Conservation (phyloP, 2,888 invertebrate species). For the Achlya flavicornis region DNA sequence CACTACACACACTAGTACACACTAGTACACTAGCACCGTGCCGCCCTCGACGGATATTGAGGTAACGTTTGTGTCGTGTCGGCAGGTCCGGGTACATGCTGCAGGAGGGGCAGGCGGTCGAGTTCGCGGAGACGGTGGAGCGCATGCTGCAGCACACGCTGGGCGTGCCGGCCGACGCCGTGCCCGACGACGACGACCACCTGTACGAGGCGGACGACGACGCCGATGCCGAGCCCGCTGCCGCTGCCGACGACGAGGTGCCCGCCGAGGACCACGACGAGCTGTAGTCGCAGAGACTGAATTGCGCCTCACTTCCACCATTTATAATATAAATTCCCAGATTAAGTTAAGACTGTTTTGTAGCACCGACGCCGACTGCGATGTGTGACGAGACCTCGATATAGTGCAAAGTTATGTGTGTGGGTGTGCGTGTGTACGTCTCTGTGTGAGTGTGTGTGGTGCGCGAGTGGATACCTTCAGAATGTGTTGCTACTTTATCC, state of each 20-base stretch:
- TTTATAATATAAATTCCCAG: not conserved
- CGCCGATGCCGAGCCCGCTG: slow-evolving; percentile 28
- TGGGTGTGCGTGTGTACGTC: not conserved
- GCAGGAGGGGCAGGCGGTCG: slow-evolving; percentile 82
- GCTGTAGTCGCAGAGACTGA: slow-evolving; percentile 42
- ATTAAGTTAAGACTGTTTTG: not conserved
- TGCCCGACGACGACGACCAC: slow-evolving; percentile 45
- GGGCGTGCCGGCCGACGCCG: slow-evolving; percentile 90
- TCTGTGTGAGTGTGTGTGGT: not conserved
- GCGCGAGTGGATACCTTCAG: not conserved
- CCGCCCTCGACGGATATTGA: too few species aligned
- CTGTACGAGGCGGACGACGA: slow-evolving; percentile 34
- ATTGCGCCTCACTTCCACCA: not conserved
- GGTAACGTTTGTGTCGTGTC: too few species aligned
- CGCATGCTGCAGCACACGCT: slow-evolving; percentile 92
- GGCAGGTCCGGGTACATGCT: slow-evolving; percentile 94
- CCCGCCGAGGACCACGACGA: slow-evolving; percentile 59
- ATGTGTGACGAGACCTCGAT: not conserved
- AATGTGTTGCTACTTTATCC: slow-evolving; percentile 24
- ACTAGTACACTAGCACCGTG: too few species aligned
- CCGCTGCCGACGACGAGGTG: slow-evolving; percentile 29
- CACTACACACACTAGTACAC: too few species aligned
- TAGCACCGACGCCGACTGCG: not conserved
- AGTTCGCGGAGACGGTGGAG: slow-evolving; percentile 96
- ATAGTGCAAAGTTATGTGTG: not conserved